These are phyloP conservation scores for Rhamnusium bicolor DNA, from an alignment of 2,888 invertebrate genomes.

Conservation along the genomic window DNA sequence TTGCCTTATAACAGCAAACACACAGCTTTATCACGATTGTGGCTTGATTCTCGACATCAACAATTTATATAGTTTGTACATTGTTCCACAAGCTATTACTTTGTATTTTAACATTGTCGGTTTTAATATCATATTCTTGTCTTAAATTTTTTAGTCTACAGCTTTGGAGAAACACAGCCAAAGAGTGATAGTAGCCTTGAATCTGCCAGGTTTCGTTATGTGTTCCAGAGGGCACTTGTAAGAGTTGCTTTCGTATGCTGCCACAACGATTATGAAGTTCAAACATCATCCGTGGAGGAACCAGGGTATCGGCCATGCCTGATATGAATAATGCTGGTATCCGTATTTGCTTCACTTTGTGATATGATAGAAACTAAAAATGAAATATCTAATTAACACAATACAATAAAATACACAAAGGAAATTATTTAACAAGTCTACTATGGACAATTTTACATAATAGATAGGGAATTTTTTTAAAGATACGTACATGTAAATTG, in stretches of 20 bases:
- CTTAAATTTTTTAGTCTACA: slow-evolving; percentile 58
- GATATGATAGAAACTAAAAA: slow-evolving; percentile 80
- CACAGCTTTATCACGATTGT: slow-evolving; percentile 12
- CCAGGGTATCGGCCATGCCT: slow-evolving; percentile 88
- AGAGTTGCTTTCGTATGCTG: slow-evolving; percentile 83
- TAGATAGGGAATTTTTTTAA: too few species aligned
- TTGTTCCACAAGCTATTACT: slow-evolving; percentile 56
- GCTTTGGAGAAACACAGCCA: slow-evolving; percentile 74
- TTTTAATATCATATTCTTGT: slow-evolving; percentile 54
- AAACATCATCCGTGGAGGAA: slow-evolving; percentile 93
- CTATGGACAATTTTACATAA: too few species aligned
- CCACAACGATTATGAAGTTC: slow-evolving; percentile 84
- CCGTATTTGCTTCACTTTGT: slow-evolving; percentile 82
- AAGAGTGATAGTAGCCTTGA: slow-evolving; percentile 81
- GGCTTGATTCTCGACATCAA: background rate
- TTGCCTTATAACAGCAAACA: background rate
- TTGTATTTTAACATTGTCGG: slow-evolving; percentile 49
- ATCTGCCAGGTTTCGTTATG: slow-evolving; percentile 97
- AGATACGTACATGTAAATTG: too few species aligned
- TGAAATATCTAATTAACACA: too few species aligned
- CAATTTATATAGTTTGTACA: slow-evolving; percentile 53
- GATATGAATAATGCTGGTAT: slow-evolving; percentile 91
- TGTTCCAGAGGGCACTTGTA: slow-evolving; percentile 86
- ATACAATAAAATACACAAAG: too few species aligned
- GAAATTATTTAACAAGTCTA: too few species aligned